These are phyloP conservation scores for Metalampra italica DNA, from an alignment of 2,888 invertebrate species.

Conservation along the genomic window DNA sequence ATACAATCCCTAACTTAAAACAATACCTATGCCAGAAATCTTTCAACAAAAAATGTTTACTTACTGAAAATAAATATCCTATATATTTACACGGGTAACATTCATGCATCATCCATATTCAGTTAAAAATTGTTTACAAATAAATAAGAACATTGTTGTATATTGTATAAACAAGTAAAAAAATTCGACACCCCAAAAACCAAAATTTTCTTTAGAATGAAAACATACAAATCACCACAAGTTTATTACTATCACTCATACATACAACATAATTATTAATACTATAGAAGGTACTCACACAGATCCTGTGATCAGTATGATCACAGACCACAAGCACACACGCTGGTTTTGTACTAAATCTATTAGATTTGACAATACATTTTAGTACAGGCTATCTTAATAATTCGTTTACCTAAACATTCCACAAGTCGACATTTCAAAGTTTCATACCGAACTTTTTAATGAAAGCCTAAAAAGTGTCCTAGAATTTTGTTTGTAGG, in stretches of 20 bases:
- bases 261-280: too few species aligned
- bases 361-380: conserved; percentile 15
- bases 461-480: too few species aligned
- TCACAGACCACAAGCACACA: conserved; percentile 26
- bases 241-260: neutral
- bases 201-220: too few species aligned
- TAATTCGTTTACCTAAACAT: neutral
- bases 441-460: too few species aligned
- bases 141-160: neutral
- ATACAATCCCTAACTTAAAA: too few species aligned
- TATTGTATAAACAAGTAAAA: neutral
- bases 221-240: neutral
- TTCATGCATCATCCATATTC: neutral
- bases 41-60: too few species aligned
- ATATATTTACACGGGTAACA: too few species aligned
- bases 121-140: neutral
- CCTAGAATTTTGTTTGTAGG: too few species aligned
- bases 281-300: too few species aligned
- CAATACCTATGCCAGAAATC: too few species aligned
- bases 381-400: too few species aligned
- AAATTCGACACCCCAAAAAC: neutral
- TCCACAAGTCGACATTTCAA: neutral
- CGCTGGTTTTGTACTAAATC: conserved; percentile 19
- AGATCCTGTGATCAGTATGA: conserved; percentile 1
- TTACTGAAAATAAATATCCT: too few species aligned